Evolutionary conservation across 2,888 invertebrate species (phyloP).

Genomic region (Monoplex corrugatus): DNA sequence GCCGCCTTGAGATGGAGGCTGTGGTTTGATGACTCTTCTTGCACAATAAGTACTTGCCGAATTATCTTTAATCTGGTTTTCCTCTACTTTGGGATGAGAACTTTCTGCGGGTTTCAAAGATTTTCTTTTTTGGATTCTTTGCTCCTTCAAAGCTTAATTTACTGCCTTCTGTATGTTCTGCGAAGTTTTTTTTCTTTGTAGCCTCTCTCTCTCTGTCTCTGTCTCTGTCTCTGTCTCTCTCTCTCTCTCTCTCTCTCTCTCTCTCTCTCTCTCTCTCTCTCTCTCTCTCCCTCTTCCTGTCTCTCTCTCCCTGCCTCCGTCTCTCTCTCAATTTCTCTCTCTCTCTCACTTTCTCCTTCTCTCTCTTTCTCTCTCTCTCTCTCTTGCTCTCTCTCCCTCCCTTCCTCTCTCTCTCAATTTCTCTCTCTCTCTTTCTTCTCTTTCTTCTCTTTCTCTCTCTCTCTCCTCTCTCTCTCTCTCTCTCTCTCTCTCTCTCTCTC

Average conservation of each 20-base stretch:
- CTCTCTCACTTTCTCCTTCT: not conserved
- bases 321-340: not conserved
- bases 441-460: no score
- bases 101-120: not conserved
- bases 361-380: not conserved
- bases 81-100: not conserved
- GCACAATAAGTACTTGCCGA: conserved; percentile 43
- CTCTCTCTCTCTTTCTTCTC: no score
- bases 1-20: no score
- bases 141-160: not conserved
- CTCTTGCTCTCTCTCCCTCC: not conserved
- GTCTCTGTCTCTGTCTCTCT: not conserved
- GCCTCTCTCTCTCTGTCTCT: conserved; percentile 6
- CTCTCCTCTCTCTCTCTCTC: not conserved
- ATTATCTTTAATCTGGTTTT: conserved; percentile 36
- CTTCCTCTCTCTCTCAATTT: no score
- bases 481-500: not conserved
- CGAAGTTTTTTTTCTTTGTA: no score
- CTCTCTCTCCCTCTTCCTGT: not conserved
- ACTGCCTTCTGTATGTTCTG: no score
- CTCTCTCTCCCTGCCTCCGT: no score
- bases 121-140: not conserved
- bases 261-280: not conserved
- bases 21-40: conserved; percentile 44
- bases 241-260: not conserved